Percentiles rank a stretch among this genome's conserved stretches.
Conservation (phyloP, 2,797 vertebrate genomes). For the Rallus crepitans region DNA sequence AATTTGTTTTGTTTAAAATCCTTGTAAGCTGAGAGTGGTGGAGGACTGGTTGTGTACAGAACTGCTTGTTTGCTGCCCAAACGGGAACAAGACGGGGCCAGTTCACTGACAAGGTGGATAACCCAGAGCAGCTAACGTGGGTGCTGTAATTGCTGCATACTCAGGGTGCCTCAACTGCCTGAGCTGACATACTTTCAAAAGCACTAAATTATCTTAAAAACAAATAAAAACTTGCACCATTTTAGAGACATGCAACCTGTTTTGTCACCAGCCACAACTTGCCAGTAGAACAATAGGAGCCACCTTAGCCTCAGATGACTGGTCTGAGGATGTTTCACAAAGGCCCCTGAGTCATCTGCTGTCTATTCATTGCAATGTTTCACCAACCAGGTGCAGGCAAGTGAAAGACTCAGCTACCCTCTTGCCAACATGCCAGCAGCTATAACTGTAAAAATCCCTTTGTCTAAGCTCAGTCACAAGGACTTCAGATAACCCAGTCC, state of each 20-base stretch:
- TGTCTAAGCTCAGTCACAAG: not conserved
- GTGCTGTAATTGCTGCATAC: not conserved
- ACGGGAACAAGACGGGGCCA: not conserved
- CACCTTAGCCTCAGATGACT: not conserved
- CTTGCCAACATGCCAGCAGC: not conserved
- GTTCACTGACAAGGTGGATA: not conserved
- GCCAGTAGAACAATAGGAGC: slow-evolving; percentile 32
- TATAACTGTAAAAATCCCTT: not conserved
- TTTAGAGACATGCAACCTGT: not conserved
- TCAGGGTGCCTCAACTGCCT: not conserved
- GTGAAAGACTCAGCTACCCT: not conserved
- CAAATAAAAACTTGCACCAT: not conserved
- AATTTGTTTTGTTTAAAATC: not conserved
- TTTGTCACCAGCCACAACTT: slow-evolving; percentile 37
- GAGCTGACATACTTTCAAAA: not conserved
- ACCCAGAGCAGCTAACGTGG: not conserved
- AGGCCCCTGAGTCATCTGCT: slow-evolving; percentile 35
- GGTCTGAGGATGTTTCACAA: not conserved
- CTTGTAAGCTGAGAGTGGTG: not conserved
- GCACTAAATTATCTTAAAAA: not conserved
- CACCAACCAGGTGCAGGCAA: slow-evolving; percentile 28
- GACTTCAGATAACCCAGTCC: not conserved
- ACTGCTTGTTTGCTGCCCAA: not conserved
- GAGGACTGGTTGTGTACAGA: not conserved
- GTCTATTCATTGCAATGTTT: not conserved